Evolutionary conservation across 2,797 vertebrate genomes (phyloP).

Genomic region (Myotis findleyi): DNA sequence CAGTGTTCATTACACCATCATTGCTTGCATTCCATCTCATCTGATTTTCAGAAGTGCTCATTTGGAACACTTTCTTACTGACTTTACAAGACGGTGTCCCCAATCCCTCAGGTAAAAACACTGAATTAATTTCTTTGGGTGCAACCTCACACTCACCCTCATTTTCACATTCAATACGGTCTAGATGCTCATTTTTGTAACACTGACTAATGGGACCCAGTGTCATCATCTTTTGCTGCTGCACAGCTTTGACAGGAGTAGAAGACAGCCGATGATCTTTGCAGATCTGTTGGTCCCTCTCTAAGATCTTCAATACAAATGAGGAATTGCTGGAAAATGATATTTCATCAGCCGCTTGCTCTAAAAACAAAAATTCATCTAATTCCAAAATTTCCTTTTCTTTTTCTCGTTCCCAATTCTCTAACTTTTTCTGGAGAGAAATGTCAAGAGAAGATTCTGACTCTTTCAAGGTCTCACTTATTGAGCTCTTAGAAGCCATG

Average conservation of each 20-base stretch:
- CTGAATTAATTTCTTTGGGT: slow-evolving; percentile 25
- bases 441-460: slow-evolving; percentile 90
- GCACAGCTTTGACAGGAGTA: slow-evolving; percentile 93
- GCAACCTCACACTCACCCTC: not conserved
- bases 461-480: slow-evolving; percentile 54
- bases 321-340: slow-evolving; percentile 99
- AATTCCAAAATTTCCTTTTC: slow-evolving; percentile 93
- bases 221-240: slow-evolving; percentile 73
- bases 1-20: slow-evolving; percentile 62
- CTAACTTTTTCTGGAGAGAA: slow-evolving; percentile 93
- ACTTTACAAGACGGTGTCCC: slow-evolving; percentile 58
- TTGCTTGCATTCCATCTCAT: slow-evolving; percentile 68
- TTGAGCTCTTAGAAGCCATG: slow-evolving; percentile 29
- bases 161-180: not conserved
- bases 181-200: slow-evolving; percentile 39
- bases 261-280: slow-evolving; percentile 92
- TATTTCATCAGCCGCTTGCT: slow-evolving; percentile 96
- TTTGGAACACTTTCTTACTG: slow-evolving; percentile 36
- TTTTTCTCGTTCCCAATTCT: slow-evolving; percentile 91
- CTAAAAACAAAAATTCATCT: slow-evolving; percentile 97
- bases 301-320: slow-evolving; percentile 93
- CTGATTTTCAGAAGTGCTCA: slow-evolving; percentile 51
- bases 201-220: not conserved
- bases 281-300: slow-evolving; percentile 88
- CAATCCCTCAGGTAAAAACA: not conserved